Conservation (phyloP, 1,140 invertebrate genomes). For the Drosophila hydei region DNA sequence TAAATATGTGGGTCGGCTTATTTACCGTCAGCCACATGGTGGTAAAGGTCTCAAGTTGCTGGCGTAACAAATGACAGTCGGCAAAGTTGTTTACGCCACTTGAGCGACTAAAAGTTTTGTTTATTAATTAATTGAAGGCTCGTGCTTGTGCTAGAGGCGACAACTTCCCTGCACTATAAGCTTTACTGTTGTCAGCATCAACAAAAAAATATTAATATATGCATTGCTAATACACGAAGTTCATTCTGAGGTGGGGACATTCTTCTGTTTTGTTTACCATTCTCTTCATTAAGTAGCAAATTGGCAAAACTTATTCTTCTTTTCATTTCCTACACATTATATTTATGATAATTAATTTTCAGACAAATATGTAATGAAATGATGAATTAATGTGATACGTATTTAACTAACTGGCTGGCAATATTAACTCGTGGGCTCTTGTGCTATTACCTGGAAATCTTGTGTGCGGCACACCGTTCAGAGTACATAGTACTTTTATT, state of each 20-base stretch:
- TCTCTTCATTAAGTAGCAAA: neutral
- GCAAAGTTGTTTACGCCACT: constrained; percentile 44
- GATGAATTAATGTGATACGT: constrained; percentile 1
- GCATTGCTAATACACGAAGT: too few species aligned
- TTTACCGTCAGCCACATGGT: constrained; percentile 10
- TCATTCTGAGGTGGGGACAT: too few species aligned
- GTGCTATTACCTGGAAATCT: constrained; percentile 17
- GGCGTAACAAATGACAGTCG: constrained; percentile 42
- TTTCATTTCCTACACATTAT: neutral
- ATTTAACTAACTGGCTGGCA: constrained; percentile 18
- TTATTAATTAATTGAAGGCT: constrained; percentile 79
- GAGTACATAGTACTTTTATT: constrained; percentile 13
- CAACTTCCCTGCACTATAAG: neutral
- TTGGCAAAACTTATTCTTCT: too few species aligned
- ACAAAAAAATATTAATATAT: neutral
- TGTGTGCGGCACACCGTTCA: neutral
- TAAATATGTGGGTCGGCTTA: constrained; percentile 11
- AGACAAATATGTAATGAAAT: constrained; percentile 16
- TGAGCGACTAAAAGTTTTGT: constrained; percentile 65
- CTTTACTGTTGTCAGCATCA: neutral
- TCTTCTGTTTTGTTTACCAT: neutral
- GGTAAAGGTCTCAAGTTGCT: constrained; percentile 24
- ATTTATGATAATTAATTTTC: constrained; percentile 18
- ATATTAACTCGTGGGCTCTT: neutral
- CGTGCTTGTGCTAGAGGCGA: constrained; percentile 27